These are phyloP conservation scores for Centrocercus urophasianus DNA, from an alignment of 2,113 vertebrate genomes.

Conservation along the genomic window DNA sequence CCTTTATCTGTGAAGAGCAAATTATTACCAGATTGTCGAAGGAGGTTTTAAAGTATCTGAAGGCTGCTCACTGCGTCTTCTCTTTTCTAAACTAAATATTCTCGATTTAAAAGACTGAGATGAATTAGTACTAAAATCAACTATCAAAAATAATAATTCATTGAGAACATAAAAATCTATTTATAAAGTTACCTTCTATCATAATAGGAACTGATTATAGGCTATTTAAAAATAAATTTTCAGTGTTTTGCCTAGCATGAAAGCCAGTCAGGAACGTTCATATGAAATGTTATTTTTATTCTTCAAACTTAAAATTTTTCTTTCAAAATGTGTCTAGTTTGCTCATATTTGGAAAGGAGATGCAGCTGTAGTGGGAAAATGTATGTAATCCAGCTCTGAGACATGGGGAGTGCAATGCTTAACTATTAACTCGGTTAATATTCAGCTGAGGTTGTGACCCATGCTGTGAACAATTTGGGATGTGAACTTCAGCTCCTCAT, in stretches of 20 bases:
- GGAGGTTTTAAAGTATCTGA: slow-evolving; percentile 34
- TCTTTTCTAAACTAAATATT: slow-evolving; percentile 11
- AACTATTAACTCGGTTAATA: fast-evolving
- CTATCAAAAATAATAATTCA: background rate
- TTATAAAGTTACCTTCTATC: background rate
- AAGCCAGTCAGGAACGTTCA: background rate
- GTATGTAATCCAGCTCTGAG: background rate
- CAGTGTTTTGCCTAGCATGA: background rate
- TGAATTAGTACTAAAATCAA: slow-evolving; percentile 18
- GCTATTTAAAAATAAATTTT: slow-evolving; percentile 8
- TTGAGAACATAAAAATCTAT: background rate
- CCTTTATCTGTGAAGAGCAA: background rate
- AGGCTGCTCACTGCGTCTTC: background rate
- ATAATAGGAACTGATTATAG: background rate
- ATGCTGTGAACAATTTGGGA: background rate
- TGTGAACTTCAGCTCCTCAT: background rate
- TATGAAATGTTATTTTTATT: background rate
- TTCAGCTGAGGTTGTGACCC: background rate
- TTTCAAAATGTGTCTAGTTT: background rate
- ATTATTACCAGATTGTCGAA: background rate
- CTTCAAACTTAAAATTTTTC: background rate
- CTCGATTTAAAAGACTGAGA: background rate
- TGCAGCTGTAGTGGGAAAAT: background rate
- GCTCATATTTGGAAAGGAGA: background rate
- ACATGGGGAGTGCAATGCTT: background rate